phyloP scores from a whole-genome alignment of 1,140 invertebrate genomes.

The Agrypnia vestita region DNA sequence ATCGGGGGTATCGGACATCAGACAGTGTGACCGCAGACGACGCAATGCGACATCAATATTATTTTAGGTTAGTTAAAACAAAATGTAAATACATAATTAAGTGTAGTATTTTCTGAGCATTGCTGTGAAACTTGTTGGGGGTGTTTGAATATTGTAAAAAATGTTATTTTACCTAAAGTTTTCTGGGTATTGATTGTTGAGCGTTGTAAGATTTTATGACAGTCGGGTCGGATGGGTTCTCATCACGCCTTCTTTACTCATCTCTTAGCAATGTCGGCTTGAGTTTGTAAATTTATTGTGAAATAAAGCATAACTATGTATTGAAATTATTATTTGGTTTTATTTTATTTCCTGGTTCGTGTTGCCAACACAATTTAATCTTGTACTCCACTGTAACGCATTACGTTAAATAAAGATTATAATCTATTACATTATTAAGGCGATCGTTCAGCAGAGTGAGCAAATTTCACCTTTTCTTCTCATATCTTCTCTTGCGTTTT shows the following conservation, averaged over 20 bases:
- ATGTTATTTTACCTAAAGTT: slow-evolving; percentile 19
- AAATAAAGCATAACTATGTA: slow-evolving; percentile 51
- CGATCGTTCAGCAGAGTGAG: no score
- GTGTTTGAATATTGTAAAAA: slow-evolving; percentile 17
- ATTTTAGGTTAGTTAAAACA: slow-evolving; percentile 15
- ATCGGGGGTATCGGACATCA: no score
- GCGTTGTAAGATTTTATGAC: slow-evolving; percentile 25
- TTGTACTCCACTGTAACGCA: no score
- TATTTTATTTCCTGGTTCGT: not conserved
- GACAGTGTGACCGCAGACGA: no score
- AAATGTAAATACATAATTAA: slow-evolving; percentile 3
- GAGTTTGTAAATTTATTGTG: slow-evolving; percentile 53
- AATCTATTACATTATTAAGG: no score
- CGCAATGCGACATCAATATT: not conserved
- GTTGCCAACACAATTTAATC: no score
- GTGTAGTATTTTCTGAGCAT: not conserved
- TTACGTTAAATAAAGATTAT: no score
- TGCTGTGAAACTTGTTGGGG: not conserved
- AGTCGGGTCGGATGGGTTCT: not conserved
- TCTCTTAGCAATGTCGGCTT: slow-evolving; percentile 38
- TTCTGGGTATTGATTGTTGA: not conserved
- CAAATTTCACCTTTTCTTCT: no score
- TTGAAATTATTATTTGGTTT: not conserved
- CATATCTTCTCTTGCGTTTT: no score
- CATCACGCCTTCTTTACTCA: not conserved